A percentile compares a stretch with the other conserved stretches of the same genome.
phyloP scores from a whole-genome alignment of 2,797 vertebrate genomes.

The Telmatherina bonti region DNA sequence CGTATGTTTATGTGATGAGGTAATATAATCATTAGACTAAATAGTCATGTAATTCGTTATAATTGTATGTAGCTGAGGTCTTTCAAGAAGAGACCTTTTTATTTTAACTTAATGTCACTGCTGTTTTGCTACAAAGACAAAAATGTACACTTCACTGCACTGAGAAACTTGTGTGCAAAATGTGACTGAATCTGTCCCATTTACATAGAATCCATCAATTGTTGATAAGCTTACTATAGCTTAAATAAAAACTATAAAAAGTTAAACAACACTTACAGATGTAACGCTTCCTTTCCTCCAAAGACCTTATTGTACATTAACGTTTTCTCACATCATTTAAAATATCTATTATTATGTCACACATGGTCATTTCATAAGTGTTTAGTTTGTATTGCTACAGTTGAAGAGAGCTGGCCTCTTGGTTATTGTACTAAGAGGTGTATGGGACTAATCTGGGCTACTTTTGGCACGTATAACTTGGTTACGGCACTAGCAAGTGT shows the following conservation, averaged over 20 bases:
- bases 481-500: too few species aligned
- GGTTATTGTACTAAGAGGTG: constrained; percentile 7
- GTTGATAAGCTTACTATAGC: constrained; percentile 1
- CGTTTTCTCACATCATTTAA: neutral
- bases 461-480: too few species aligned
- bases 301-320: constrained; percentile 1
- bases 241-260: neutral
- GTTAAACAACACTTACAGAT: neutral
- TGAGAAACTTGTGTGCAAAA: neutral
- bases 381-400: constrained; percentile 17
- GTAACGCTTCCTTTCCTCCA: neutral
- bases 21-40: neutral
- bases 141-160: constrained; percentile 16
- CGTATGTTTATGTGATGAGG: constrained; percentile 15
- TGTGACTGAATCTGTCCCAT: neutral
- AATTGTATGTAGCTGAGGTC: neutral
- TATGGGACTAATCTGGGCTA: too few species aligned
- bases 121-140: neutral
- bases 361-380: constrained; percentile 16
- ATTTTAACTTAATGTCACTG: constrained; percentile 14
- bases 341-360: neutral
- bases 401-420: neutral
- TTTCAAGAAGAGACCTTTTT: constrained; percentile 10
- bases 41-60: constrained; percentile 8
- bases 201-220: neutral